These are phyloP conservation scores for Osmerus eperlanus DNA, from an alignment of 2,113 vertebrate genomes.

Conservation along the genomic window DNA sequence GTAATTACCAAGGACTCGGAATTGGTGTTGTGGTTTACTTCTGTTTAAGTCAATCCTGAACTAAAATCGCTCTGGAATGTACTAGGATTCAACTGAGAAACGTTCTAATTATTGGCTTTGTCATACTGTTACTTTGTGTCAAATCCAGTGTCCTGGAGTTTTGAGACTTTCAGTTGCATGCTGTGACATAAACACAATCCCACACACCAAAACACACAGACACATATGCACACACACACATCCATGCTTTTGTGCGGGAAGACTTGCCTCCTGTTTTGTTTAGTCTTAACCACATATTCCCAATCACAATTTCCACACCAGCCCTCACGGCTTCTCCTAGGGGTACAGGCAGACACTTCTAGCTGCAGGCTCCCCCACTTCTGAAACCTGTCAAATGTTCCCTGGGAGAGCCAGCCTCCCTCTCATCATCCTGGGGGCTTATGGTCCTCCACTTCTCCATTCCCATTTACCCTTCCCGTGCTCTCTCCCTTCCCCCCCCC, in stretches of 20 bases:
- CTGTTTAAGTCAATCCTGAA: too few relatives aligned
- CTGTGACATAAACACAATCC: slow-evolving; percentile 55
- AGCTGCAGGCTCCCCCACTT: slow-evolving; percentile 79
- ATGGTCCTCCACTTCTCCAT: slow-evolving; percentile 70
- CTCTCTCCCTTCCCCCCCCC: slow-evolving; percentile 34
- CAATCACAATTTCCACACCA: slow-evolving; percentile 74
- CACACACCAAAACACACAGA: slow-evolving; percentile 4
- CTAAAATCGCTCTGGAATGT: too few relatives aligned
- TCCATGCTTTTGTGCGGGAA: slow-evolving; percentile 63
- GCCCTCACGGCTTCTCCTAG: slow-evolving; percentile 65
- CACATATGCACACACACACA: neutral
- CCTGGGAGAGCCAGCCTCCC: slow-evolving; percentile 72
- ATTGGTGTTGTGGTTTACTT: too few relatives aligned
- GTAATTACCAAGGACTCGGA: too few relatives aligned
- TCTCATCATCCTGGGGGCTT: slow-evolving; percentile 77
- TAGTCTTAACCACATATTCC: slow-evolving; percentile 72
- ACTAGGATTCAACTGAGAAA: too few relatives aligned
- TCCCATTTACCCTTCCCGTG: slow-evolving; percentile 68
- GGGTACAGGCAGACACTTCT: slow-evolving; percentile 74
- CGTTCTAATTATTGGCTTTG: slow-evolving; percentile 58
- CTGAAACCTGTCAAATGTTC: slow-evolving; percentile 80
- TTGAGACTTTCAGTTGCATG: slow-evolving; percentile 52
- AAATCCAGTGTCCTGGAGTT: slow-evolving; percentile 49
- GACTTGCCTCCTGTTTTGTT: slow-evolving; percentile 72
- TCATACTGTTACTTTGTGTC: slow-evolving; percentile 44